A percentile compares a stretch with the other conserved stretches of the same genome.
These are phyloP conservation scores for Xiphophorus maculatus DNA, from an alignment of 2,113 vertebrate species.

Conservation along the genomic window DNA sequence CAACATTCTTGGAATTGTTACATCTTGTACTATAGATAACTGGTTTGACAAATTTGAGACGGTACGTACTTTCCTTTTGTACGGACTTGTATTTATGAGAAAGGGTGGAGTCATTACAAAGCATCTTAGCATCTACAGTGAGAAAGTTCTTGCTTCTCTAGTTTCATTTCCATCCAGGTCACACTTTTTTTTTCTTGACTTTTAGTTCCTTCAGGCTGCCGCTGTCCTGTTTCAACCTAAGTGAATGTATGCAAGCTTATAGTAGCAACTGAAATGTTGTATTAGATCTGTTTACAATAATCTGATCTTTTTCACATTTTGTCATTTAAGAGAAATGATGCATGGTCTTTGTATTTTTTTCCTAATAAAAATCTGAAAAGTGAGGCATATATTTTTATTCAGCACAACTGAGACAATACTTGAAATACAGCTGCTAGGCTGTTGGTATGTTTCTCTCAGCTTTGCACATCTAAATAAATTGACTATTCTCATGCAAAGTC, in stretches of 20 bases:
- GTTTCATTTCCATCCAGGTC: constrained; percentile 18
- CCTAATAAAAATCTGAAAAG: not conserved
- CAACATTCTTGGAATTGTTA: constrained; percentile 9
- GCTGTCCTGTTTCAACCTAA: not conserved
- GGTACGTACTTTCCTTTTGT: not conserved
- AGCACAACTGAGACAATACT: not conserved
- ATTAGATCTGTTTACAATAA: not conserved
- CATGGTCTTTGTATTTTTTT: not conserved
- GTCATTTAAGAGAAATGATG: not conserved
- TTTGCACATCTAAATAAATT: not conserved
- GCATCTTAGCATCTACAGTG: not conserved
- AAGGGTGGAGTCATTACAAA: constrained; percentile 41
- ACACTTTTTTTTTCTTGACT: constrained; percentile 17
- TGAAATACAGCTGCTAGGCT: not conserved
- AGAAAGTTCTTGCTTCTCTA: constrained; percentile 4
- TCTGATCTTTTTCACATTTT: not conserved
- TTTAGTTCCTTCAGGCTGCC: not conserved
- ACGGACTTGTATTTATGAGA: constrained; percentile 40
- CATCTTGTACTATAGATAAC: not conserved
- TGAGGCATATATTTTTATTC: not conserved
- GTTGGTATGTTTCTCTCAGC: not conserved
- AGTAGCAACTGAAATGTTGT: not conserved
- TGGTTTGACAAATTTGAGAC: constrained; percentile 14
- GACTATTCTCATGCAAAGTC: too few relatives aligned
- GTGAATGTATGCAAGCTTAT: not conserved